Evolutionary conservation across 2,113 vertebrate species (phyloP).

Genomic region (Zootoca vivipara): DNA sequence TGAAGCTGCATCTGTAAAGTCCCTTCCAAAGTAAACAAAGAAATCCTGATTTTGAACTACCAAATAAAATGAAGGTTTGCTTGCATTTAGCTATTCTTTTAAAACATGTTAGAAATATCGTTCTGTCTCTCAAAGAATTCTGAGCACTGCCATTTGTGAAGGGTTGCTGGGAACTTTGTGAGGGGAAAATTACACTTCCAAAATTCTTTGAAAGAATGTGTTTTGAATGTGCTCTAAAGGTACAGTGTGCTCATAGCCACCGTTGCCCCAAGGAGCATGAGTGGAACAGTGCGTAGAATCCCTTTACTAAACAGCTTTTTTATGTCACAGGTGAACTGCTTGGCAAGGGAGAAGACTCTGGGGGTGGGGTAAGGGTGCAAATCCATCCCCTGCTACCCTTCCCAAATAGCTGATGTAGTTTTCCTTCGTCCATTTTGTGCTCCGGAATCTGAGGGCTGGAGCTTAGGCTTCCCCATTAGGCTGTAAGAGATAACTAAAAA

Average conservation of each 20-base stretch:
- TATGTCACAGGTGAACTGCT: too few relatives aligned
- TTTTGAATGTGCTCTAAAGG: too few relatives aligned
- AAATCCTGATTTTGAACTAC: background rate
- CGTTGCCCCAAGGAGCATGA: too few relatives aligned
- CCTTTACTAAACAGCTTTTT: background rate
- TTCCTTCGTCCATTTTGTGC: background rate
- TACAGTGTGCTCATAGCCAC: too few relatives aligned
- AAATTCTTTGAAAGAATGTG: too few relatives aligned
- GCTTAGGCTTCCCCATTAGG: background rate
- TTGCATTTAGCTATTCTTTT: background rate
- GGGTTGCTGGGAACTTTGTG: too few relatives aligned
- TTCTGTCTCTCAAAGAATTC: background rate
- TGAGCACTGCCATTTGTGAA: background rate
- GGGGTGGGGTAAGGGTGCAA: too few relatives aligned
- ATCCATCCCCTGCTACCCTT: background rate
- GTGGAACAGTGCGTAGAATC: background rate
- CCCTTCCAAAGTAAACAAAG: background rate
- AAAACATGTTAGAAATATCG: too few relatives aligned
- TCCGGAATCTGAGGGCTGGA: slow-evolving; percentile 27
- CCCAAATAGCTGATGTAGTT: background rate
- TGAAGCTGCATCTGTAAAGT: background rate
- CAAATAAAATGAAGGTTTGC: background rate
- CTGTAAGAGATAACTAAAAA: slow-evolving; percentile 41
- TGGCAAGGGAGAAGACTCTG: too few relatives aligned
- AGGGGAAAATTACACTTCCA: too few relatives aligned